Evolutionary conservation across 2,888 invertebrate species (phyloP).

Genomic region (Abrostola tripartita): DNA sequence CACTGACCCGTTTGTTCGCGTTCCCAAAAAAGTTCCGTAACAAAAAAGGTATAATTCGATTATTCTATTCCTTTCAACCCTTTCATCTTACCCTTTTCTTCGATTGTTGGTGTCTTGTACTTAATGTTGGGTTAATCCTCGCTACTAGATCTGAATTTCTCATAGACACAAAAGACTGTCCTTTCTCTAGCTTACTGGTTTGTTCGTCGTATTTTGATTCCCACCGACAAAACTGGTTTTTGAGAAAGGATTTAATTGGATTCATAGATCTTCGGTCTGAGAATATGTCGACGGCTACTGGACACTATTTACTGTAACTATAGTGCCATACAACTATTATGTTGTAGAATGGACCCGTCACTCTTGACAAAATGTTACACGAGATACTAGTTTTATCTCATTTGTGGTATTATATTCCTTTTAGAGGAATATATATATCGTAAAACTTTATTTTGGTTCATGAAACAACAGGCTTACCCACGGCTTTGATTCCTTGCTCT

Average conservation of each 20-base stretch:
- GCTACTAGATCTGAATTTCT: slow-evolving; percentile 66
- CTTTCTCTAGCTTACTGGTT: slow-evolving; percentile 74
- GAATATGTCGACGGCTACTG: slow-evolving; percentile 44
- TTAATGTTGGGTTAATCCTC: slow-evolving; percentile 67
- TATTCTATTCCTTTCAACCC: slow-evolving; percentile 50
- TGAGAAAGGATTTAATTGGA: slow-evolving; percentile 45
- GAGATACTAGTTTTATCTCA: slow-evolving; percentile 21
- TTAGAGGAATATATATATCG: too few relatives aligned
- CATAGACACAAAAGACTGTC: slow-evolving; percentile 70
- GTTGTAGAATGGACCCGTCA: slow-evolving; percentile 32
- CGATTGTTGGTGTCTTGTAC: slow-evolving; percentile 60
- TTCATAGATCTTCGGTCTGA: slow-evolving; percentile 45
- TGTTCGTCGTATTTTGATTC: slow-evolving; percentile 60
- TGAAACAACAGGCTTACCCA: too few relatives aligned
- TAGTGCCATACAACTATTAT: slow-evolving; percentile 36
- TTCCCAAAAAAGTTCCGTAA: slow-evolving; percentile 24
- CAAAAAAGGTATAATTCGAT: slow-evolving; percentile 46
- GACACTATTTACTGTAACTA: slow-evolving; percentile 26
- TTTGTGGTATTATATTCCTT: slow-evolving; percentile 16
- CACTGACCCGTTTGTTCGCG: slow-evolving; percentile 52
- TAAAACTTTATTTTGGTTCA: too few relatives aligned
- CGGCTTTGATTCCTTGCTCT: too few relatives aligned
- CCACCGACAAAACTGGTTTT: slow-evolving; percentile 68
- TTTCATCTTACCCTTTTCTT: slow-evolving; percentile 59
- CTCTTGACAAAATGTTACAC: slow-evolving; percentile 28